Percentiles rank a stretch among this genome's conserved stretches.
Evolutionary conservation across 1,140 invertebrate species (phyloP).

Genomic region (Delia radicum): DNA sequence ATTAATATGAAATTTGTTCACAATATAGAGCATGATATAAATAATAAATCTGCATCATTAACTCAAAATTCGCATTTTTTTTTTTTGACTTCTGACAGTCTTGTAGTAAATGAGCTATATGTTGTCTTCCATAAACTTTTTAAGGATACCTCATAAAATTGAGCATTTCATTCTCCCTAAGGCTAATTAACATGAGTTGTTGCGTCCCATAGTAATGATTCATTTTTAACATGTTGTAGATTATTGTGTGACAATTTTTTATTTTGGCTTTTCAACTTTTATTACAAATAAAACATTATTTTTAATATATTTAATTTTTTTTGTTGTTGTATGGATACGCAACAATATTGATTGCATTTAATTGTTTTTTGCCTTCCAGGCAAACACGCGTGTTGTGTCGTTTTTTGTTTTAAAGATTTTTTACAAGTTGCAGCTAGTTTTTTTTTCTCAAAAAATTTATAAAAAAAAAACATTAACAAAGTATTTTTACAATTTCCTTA

Average conservation of each 20-base stretch:
- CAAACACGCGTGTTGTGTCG: constrained; percentile 12
- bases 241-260: background rate
- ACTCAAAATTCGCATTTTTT: too few species aligned
- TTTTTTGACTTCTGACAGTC: too few species aligned
- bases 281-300: background rate
- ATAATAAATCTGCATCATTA: too few species aligned
- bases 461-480: constrained; percentile 5
- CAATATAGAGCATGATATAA: too few species aligned
- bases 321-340: background rate
- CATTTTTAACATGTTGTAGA: too few species aligned
- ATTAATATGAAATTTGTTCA: too few species aligned
- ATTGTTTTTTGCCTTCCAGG: constrained; percentile 16
- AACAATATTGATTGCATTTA: constrained; percentile 17
- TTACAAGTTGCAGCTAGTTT: background rate
- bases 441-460: background rate
- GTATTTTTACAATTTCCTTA: constrained; percentile 21
- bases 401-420: background rate
- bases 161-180: too few species aligned
- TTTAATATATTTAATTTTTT: background rate
- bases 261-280: background rate
- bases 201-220: too few species aligned
- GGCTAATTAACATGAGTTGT: too few species aligned
- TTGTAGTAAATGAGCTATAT: too few species aligned
- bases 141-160: too few species aligned
- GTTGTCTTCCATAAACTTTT: too few species aligned